phyloP scores from a whole-genome alignment of 2,888 invertebrate species.

The Macroteleia sp. region DNA sequence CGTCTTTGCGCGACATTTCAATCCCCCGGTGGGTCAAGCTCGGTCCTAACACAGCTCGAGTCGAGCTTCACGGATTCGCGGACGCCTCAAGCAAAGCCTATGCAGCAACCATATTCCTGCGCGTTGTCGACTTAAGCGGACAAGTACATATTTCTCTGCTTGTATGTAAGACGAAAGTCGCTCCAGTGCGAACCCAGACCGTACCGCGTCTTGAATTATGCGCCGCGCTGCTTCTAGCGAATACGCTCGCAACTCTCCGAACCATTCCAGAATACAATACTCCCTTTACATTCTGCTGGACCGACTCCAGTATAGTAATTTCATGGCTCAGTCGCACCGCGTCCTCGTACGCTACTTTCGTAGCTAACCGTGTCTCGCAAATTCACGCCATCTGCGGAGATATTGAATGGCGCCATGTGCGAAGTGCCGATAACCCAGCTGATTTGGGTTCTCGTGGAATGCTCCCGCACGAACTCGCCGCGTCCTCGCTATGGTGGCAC shows the following conservation, averaged over 20 bases:
- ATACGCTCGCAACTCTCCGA: not conserved
- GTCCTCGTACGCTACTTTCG: not conserved
- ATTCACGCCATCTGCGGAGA: not conserved
- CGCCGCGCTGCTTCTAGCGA: not conserved
- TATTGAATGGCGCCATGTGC: not conserved
- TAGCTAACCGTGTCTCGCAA: not conserved
- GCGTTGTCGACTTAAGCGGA: not conserved
- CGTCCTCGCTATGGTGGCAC: not conserved
- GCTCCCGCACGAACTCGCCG: not conserved
- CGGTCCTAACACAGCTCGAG: not conserved
- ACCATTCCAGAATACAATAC: not conserved
- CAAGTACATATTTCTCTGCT: not conserved
- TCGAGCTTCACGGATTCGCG: slow-evolving; percentile 5
- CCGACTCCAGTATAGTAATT: not conserved
- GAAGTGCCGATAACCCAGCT: not conserved
- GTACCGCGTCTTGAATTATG: not conserved
- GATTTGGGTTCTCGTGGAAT: not conserved
- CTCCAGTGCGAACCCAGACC: not conserved
- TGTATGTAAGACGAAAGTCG: not conserved
- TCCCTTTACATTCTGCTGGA: not conserved
- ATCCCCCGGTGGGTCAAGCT: not conserved
- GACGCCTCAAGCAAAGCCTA: not conserved
- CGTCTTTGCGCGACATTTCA: not conserved
- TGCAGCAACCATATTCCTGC: not conserved
- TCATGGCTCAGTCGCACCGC: not conserved